Conservation (phyloP, 1,140 invertebrate species). For the Ctenoplectra terminalis region DNA sequence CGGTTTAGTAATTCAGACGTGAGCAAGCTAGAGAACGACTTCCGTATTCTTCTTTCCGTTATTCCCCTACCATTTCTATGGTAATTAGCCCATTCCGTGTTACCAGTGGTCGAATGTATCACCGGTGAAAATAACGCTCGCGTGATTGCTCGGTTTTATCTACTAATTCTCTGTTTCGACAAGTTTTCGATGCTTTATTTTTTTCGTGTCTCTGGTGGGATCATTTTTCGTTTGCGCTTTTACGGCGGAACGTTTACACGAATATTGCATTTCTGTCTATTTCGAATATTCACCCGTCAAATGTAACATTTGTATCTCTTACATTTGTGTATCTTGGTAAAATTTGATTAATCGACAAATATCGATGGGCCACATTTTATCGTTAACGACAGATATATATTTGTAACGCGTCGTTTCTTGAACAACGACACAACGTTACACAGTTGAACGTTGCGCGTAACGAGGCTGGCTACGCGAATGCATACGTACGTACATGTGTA, state of each 20-base stretch:
- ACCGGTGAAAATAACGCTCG: conserved; percentile 13
- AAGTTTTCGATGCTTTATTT: neutral
- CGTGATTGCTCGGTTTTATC: conserved; percentile 22
- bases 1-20: conserved; percentile 41
- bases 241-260: no score
- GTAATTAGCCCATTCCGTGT: conserved; percentile 41
- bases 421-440: neutral
- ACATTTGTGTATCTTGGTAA: neutral
- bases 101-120: conserved; percentile 1
- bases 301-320: neutral
- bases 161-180: conserved; percentile 9
- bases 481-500: neutral
- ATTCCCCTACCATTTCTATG: conserved; percentile 38
- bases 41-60: conserved; percentile 34
- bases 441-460: neutral
- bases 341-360: neutral
- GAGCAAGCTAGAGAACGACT: conserved; percentile 36
- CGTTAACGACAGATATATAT: neutral
- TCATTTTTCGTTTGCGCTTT: neutral
- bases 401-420: conserved; percentile 6
- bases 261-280: neutral
- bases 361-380: neutral
- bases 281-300: neutral
- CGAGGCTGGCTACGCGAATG: no score
- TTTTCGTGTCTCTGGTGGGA: neutral